These are phyloP conservation scores for Alosa alosa DNA, from an alignment of 2,113 vertebrate species.

Conservation along the genomic window DNA sequence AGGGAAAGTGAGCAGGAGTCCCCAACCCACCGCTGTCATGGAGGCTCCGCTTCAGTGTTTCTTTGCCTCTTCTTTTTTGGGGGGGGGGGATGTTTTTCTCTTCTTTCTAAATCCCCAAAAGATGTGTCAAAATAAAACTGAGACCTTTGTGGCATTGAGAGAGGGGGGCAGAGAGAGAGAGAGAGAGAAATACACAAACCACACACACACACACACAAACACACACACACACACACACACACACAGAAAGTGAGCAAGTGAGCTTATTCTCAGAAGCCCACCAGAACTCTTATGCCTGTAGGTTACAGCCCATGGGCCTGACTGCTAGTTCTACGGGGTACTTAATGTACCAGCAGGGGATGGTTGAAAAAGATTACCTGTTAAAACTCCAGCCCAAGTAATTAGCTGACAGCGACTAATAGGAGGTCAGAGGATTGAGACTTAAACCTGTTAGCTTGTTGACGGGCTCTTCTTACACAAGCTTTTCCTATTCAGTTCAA, in stretches of 20 bases:
- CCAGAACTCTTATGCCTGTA: not conserved
- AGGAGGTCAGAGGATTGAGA: not conserved
- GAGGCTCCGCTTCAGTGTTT: conserved; percentile 31
- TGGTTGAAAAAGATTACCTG: not conserved
- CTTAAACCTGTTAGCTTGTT: not conserved
- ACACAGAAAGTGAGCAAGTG: too few species aligned
- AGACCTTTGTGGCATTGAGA: conserved; percentile 2
- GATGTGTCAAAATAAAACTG: conserved; percentile 41
- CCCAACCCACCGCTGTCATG: conserved; percentile 30
- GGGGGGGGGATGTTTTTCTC: not conserved
- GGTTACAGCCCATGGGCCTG: not conserved
- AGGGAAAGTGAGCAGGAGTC: conserved; percentile 22
- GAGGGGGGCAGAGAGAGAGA: not conserved
- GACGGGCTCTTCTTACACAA: not conserved
- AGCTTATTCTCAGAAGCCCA: not conserved
- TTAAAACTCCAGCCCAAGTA: not conserved
- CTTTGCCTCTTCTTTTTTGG: not conserved
- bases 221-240: too few species aligned
- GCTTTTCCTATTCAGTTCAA: not conserved
- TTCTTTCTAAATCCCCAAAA: conserved; percentile 19
- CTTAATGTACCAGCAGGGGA: not conserved
- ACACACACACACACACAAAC: too few species aligned
- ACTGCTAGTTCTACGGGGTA: not conserved
- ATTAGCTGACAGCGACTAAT: not conserved
- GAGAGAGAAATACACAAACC: too few species aligned